A percentile compares a stretch with the other conserved stretches of the same genome.
phyloP scores from a whole-genome alignment of 1,140 invertebrate genomes.

The Drosophila seguyi region DNA sequence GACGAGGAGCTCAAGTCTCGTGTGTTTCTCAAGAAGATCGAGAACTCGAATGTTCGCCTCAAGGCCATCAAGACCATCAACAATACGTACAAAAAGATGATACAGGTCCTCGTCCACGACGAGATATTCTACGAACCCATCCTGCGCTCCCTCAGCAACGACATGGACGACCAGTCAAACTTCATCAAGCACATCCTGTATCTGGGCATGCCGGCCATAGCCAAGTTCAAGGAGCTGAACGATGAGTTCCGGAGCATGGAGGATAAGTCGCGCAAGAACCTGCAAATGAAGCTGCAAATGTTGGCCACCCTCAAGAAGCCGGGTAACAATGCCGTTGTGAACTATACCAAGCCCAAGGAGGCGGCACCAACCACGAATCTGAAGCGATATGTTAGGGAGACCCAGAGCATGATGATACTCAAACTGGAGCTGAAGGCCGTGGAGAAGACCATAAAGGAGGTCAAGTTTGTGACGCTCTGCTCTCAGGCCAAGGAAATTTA shows the following conservation, averaged over 20 bases:
- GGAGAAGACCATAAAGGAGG: constrained; percentile 70
- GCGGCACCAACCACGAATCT: constrained; percentile 29
- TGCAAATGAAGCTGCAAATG: constrained; percentile 68
- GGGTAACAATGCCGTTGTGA: neutral
- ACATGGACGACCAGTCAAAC: constrained; percentile 79
- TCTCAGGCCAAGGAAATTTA: constrained; percentile 77
- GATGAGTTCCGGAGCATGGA: constrained; percentile 61
- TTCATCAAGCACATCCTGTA: constrained; percentile 81
- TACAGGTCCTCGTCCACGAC: constrained; percentile 77
- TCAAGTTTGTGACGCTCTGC: constrained; percentile 76
- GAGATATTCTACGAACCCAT: constrained; percentile 82
- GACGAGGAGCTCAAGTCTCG: constrained; percentile 72
- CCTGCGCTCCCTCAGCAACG: constrained; percentile 64
- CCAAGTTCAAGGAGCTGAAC: constrained; percentile 71
- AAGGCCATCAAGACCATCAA: constrained; percentile 82
- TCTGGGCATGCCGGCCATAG: constrained; percentile 77
- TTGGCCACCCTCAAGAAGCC: constrained; percentile 40
- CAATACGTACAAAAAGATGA: constrained; percentile 76
- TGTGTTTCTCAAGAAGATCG: constrained; percentile 70
- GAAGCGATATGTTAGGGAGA: constrained; percentile 78
- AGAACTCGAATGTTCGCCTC: constrained; percentile 78
- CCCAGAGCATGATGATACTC: constrained; percentile 72
- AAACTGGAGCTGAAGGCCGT: constrained; percentile 70
- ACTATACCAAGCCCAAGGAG: constrained; percentile 29
- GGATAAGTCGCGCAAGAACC: constrained; percentile 65